phyloP scores from a whole-genome alignment of 2,888 invertebrate species.

The Cantharis lateralis region DNA sequence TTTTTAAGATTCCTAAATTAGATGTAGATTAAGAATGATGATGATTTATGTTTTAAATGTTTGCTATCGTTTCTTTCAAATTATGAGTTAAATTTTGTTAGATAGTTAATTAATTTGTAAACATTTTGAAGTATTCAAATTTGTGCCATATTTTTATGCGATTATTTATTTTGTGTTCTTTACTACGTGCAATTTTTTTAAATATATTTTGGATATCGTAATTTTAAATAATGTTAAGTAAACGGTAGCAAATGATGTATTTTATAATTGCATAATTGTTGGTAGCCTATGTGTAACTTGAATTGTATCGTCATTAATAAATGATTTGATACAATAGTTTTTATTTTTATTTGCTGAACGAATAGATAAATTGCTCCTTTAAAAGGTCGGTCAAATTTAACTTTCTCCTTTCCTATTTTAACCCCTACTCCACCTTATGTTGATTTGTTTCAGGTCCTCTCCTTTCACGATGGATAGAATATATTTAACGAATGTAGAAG shows the following conservation, averaged over 20 bases:
- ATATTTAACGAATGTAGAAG: too few species aligned
- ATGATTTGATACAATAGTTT: constrained; percentile 36
- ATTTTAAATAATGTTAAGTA: constrained; percentile 1
- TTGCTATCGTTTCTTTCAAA: constrained; percentile 22
- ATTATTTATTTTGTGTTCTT: neutral
- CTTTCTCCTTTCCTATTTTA: too few species aligned
- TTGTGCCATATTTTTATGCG: neutral
- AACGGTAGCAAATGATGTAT: constrained; percentile 38
- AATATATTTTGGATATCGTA: neutral
- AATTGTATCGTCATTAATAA: constrained; percentile 51
- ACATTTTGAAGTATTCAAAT: neutral
- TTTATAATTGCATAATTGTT: constrained; percentile 53
- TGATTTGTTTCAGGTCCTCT: too few species aligned
- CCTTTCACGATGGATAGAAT: too few species aligned
- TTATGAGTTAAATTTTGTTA: neutral
- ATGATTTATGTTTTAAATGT: constrained; percentile 17
- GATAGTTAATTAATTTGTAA: neutral
- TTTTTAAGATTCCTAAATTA: constrained; percentile 36
- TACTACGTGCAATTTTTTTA: neutral
- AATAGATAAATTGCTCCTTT: too few species aligned
- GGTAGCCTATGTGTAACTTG: constrained; percentile 54
- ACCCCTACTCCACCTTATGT: too few species aligned
- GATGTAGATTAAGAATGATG: constrained; percentile 20
- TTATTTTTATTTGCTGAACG: neutral
- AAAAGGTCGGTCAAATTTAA: too few species aligned